Base-by-base conservation (phyloP, 2,888 invertebrate genomes). In the Ptilodon capucinus region DNA sequence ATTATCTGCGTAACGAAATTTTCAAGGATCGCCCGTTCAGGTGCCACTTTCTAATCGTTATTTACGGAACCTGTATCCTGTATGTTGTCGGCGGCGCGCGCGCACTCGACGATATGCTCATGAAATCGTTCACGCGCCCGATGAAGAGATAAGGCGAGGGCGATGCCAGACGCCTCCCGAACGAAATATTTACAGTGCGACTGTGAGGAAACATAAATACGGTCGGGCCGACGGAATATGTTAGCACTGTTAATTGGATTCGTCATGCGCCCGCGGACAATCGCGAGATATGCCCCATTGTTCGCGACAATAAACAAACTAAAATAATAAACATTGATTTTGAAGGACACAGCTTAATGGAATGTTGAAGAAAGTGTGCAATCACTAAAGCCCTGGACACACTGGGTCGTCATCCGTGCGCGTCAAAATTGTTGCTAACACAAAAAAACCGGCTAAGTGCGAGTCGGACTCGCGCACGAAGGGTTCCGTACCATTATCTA, bases 131-230 rank as follows among this genome's bases (percentile, higher is more conserved):
- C 75, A 68, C 68, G 63, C 74, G 64, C 66, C 58, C 75, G 85
- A 83, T 84, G 72, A 70, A 76, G 76, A 80, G 86, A 88, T 88
- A 86, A 86, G 79, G 70, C 76, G 74, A 81, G 79, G 79, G 79
- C 72, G 70, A 75, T 76, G 76, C 86, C 89, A 88, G 88, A 88
- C 85, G 80, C 84, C 74, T 76, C 74, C 74, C 68, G 74, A 73
- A 76, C 84, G 84, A 87, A 89, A 90, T 89, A 86, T 89, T 89
- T 89, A 89, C 89, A 84, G 74, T 84, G 80, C 67, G 76, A 81
- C 81, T 84, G 79, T 74, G 71, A 76, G 87, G 84, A 85, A 86
- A 88, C 84, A 84, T 88, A 90, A 89, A 90, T 87, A 89, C 83
- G 16, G 14, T 16, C 69, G 76, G 77, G 71, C 79, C 72, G 84